Conservation (phyloP, 2,797 vertebrate species). For the Sebastes hubbsi region DNA sequence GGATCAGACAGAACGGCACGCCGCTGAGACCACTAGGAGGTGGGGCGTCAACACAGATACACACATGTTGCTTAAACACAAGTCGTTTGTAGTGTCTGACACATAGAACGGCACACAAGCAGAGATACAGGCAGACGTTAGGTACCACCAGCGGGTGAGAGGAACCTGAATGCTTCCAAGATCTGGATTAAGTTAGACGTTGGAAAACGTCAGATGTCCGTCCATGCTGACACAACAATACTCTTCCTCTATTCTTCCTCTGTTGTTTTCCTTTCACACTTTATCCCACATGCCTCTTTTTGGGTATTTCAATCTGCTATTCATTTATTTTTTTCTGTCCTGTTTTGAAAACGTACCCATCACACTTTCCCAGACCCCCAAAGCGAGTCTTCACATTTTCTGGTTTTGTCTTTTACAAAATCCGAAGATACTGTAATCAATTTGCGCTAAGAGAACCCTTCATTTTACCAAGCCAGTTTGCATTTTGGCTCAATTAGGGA, state of each 20-base stretch:
- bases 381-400: not conserved
- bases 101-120: not conserved
- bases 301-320: not conserved
- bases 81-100: not conserved
- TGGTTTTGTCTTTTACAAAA: not conserved
- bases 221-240: not conserved
- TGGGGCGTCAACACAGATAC: constrained; percentile 57
- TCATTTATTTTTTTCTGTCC: not conserved
- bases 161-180: not conserved
- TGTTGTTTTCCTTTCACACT: not conserved
- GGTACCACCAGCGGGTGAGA: not conserved
- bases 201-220: not conserved
- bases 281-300: not conserved
- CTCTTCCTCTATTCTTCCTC: not conserved
- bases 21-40: constrained; percentile 88
- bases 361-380: not conserved
- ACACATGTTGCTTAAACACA: not conserved
- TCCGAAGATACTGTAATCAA: not conserved
- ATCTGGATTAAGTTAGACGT: not conserved
- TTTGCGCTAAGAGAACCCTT: not conserved
- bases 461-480: not conserved
- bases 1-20: constrained; percentile 84
- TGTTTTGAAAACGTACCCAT: not conserved
- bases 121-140: not conserved
- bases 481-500: not conserved